Percentiles rank a stretch among this genome's conserved stretches.
Evolutionary conservation across 2,888 invertebrate species (phyloP).

Genomic region (Cerastoderma edule): DNA sequence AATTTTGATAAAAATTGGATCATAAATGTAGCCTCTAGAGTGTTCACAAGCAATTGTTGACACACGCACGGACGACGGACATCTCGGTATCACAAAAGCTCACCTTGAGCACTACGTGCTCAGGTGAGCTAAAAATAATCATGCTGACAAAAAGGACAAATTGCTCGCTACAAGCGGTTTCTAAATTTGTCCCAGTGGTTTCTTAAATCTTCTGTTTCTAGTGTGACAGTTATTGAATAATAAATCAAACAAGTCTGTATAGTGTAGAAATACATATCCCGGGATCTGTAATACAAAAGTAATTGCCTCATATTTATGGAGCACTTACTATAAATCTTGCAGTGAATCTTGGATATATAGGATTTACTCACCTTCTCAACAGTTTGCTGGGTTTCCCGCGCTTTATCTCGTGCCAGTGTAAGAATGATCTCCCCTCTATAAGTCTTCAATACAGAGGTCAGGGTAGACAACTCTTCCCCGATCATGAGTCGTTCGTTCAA

Average conservation of each 20-base stretch:
- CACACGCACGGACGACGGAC: too few species aligned
- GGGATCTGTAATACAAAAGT: not conserved
- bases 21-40: too few species aligned
- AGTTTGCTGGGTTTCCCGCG: conserved; percentile 38
- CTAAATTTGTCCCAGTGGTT: not conserved
- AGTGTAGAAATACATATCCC: too few species aligned
- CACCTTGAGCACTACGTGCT: too few species aligned
- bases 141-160: not conserved
- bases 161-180: not conserved
- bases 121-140: too few species aligned
- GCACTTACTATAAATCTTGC: too few species aligned
- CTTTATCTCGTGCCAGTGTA: conserved; percentile 61
- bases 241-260: too few species aligned
- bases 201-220: not conserved
- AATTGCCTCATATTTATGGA: too few species aligned
- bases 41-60: too few species aligned
- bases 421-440: conserved; percentile 63
- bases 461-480: conserved; percentile 51
- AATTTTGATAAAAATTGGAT: too few species aligned
- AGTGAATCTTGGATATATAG: not conserved
- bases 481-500: conserved; percentile 63
- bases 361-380: conserved; percentile 9
- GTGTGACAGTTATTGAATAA: too few species aligned
- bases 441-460: conserved; percentile 49
- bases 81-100: too few species aligned